Conservation (phyloP, 2,888 invertebrate species). For the Lomographa bimaculata region DNA sequence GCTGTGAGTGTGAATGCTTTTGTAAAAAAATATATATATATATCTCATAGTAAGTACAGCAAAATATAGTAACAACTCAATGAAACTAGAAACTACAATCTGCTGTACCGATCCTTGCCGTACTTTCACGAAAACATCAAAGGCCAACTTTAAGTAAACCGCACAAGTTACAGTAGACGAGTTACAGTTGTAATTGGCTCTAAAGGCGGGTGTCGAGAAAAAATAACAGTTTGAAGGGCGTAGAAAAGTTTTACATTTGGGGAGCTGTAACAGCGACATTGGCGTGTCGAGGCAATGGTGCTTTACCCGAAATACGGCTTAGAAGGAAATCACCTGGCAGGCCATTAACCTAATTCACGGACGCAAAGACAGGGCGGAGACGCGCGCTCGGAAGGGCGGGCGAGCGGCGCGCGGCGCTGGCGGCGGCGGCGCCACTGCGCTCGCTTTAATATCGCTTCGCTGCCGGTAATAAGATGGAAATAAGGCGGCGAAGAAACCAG, state of each 20-base stretch:
- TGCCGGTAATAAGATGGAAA: constrained; percentile 82
- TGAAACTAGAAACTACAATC: no score
- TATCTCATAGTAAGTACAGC: no score
- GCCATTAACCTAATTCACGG: constrained; percentile 83
- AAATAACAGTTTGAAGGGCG: constrained; percentile 21
- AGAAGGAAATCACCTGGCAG: constrained; percentile 82
- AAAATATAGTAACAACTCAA: no score
- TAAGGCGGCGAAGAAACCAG: constrained; percentile 77
- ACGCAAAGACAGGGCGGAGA: constrained; percentile 80
- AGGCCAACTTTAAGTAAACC: no score
- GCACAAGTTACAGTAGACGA: constrained; percentile 12
- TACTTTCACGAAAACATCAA: not conserved
- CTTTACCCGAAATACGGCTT: constrained; percentile 73
- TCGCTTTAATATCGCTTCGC: constrained; percentile 78
- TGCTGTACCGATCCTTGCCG: not conserved
- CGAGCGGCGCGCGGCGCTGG: constrained; percentile 39
- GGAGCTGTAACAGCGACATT: constrained; percentile 64
- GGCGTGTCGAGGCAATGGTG: constrained; percentile 69
- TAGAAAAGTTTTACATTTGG: constrained; percentile 50
- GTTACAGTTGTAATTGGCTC: constrained; percentile 20
- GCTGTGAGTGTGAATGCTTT: no score
- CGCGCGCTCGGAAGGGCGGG: constrained; percentile 63
- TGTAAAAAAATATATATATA: no score
- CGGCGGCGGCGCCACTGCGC: constrained; percentile 52
- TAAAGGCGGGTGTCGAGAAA: constrained; percentile 6